phyloP scores from a whole-genome alignment of 2,888 invertebrate genomes.

The Caenorhabditis sp. region DNA sequence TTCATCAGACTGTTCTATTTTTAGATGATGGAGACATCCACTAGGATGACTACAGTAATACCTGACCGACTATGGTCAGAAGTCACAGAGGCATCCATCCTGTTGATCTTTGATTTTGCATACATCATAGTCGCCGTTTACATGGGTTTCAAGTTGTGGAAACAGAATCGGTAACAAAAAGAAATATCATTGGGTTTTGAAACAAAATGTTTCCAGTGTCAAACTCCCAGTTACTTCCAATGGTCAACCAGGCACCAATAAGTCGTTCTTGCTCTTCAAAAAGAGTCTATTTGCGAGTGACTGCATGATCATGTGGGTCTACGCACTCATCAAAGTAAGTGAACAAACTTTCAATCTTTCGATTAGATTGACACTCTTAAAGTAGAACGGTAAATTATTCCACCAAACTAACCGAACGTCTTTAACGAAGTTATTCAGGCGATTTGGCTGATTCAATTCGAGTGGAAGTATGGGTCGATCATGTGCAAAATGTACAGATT shows the following conservation, averaged over 20 bases:
- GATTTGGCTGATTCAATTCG: constrained; percentile 76
- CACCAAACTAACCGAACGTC: too few relatives aligned
- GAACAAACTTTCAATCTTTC: too few relatives aligned
- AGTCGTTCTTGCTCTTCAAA: constrained; percentile 71
- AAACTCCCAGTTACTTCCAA: constrained; percentile 37
- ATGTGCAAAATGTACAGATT: constrained; percentile 76
- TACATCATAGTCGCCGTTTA: constrained; percentile 25
- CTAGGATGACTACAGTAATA: constrained; percentile 30
- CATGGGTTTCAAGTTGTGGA: constrained; percentile 16
- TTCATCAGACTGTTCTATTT: neutral
- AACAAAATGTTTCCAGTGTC: constrained; percentile 7
- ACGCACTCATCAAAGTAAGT: constrained; percentile 78
- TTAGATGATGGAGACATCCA: constrained; percentile 44
- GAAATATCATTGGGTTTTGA: neutral
- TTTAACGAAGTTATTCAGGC: constrained; percentile 50
- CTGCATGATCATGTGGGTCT: constrained; percentile 76
- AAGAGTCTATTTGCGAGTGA: constrained; percentile 78
- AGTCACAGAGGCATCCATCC: constrained; percentile 31
- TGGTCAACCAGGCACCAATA: constrained; percentile 26
- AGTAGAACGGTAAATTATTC: too few relatives aligned
- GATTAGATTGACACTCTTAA: too few relatives aligned
- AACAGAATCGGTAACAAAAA: constrained; percentile 22
- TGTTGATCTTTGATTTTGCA: constrained; percentile 10
- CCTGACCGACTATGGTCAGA: constrained; percentile 47
- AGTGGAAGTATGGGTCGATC: constrained; percentile 75